phyloP scores from a whole-genome alignment of 2,888 invertebrate species.

The Zele albiditarsus region DNA sequence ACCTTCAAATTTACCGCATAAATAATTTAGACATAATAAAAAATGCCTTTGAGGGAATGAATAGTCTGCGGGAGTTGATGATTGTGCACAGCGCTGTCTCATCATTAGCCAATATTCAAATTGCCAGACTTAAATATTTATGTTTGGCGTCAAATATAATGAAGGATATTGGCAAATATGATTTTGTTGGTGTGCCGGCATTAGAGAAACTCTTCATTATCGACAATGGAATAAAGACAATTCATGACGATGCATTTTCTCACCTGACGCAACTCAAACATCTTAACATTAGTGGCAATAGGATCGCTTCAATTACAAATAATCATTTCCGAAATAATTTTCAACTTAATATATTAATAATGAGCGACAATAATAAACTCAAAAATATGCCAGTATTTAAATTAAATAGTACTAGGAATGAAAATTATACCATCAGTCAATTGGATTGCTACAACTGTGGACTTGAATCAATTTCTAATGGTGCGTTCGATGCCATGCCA shows the following conservation, averaged over 20 bases:
- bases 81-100: conserved; percentile 77
- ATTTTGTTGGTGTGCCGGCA: conserved; percentile 78
- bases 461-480: conserved; percentile 77
- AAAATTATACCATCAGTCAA: conserved; percentile 76
- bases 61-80: conserved; percentile 76
- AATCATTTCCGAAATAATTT: too few species aligned
- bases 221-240: too few species aligned
- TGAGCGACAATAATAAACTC: too few species aligned
- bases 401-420: conserved; percentile 73
- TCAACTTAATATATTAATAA: too few species aligned
- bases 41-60: conserved; percentile 80
- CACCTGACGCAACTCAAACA: too few species aligned
- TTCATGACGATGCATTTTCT: too few species aligned
- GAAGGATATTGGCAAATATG: conserved; percentile 79
- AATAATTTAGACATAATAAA: conserved; percentile 78
- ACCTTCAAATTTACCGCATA: conserved; percentile 83
- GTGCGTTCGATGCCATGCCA: conserved; percentile 82
- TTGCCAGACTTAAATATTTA: conserved; percentile 79
- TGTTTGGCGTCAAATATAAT: conserved; percentile 83
- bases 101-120: conserved; percentile 78
- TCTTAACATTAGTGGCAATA: too few species aligned
- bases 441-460: conserved; percentile 86
- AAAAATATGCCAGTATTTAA: conserved; percentile 79
- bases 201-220: conserved; percentile 79
- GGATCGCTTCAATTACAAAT: too few species aligned